Percentiles rank a stretch among this genome's conserved stretches.
Conservation (phyloP, 2,113 vertebrate genomes). For the Vicugna pacos region DNA sequence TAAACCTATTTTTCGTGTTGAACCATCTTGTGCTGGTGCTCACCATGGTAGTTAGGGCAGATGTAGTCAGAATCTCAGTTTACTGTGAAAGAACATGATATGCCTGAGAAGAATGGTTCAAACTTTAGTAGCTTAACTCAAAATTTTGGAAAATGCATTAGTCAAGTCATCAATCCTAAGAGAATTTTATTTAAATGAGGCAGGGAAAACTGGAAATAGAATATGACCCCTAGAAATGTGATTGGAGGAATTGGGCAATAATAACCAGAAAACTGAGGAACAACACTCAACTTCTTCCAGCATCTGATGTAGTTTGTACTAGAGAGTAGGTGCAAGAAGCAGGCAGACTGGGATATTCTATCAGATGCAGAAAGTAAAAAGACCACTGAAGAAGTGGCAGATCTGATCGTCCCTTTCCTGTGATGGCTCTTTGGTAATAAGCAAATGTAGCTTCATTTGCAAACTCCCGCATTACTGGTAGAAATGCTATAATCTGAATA, state of each 20-base stretch:
- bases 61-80: background rate
- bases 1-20: background rate
- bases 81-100: background rate
- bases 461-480: background rate
- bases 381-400: background rate
- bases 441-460: background rate
- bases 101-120: background rate
- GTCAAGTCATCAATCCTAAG: background rate
- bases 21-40: background rate
- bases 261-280: background rate
- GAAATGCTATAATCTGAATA: background rate
- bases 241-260: background rate
- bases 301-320: background rate
- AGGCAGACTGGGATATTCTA: fast-evolving
- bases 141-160: background rate
- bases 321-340: background rate
- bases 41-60: background rate
- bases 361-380: too few relatives aligned
- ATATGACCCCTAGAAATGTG: background rate
- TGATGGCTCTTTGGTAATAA: background rate
- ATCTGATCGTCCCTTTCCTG: background rate
- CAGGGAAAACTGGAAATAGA: background rate
- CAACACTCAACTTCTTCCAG: background rate
- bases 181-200: background rate
- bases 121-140: background rate